phyloP scores from a whole-genome alignment of 2,888 invertebrate species.

The Lepidocyrtoides sp. region DNA sequence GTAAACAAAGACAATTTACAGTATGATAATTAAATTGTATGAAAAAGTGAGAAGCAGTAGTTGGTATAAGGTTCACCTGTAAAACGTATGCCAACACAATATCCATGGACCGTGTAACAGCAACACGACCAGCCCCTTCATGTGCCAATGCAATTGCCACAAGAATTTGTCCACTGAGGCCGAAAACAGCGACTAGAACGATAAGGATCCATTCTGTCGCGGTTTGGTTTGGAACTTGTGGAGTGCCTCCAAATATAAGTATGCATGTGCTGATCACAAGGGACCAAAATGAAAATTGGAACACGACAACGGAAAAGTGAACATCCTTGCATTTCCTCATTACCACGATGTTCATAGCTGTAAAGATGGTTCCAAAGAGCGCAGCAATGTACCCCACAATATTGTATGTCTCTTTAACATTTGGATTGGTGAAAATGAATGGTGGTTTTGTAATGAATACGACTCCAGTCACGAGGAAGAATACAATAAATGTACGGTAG shows the following conservation, averaged over 20 bases:
- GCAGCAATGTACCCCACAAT: slow-evolving; percentile 87
- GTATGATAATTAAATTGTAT: too few relatives aligned
- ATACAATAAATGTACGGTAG: slow-evolving; percentile 87
- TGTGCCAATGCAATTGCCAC: slow-evolving; percentile 87
- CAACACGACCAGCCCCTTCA: slow-evolving; percentile 87
- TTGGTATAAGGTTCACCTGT: slow-evolving; percentile 85
- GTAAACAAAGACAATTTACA: too few relatives aligned
- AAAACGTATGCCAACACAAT: slow-evolving; percentile 87
- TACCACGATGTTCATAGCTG: slow-evolving; percentile 87
- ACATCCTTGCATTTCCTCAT: slow-evolving; percentile 87
- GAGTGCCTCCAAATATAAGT: slow-evolving; percentile 85
- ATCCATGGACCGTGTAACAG: slow-evolving; percentile 87
- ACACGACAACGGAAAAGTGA: slow-evolving; percentile 87
- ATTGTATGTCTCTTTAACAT: slow-evolving; percentile 86
- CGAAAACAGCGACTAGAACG: slow-evolving; percentile 86
- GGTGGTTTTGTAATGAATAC: slow-evolving; percentile 87
- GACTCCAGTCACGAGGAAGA: slow-evolving; percentile 87
- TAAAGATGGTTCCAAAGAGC: slow-evolving; percentile 87
- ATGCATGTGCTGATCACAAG: slow-evolving; percentile 86
- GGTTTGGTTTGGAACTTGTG: slow-evolving; percentile 77
- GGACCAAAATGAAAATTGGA: slow-evolving; percentile 87
- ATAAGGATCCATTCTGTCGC: slow-evolving; percentile 82
- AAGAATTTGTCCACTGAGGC: slow-evolving; percentile 87
- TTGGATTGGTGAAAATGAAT: slow-evolving; percentile 86
- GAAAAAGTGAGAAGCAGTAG: neutral